Percentiles rank a stretch among this genome's conserved stretches.
phyloP scores from a whole-genome alignment of 2,888 invertebrate genomes.

The Spicauda simplicius region DNA sequence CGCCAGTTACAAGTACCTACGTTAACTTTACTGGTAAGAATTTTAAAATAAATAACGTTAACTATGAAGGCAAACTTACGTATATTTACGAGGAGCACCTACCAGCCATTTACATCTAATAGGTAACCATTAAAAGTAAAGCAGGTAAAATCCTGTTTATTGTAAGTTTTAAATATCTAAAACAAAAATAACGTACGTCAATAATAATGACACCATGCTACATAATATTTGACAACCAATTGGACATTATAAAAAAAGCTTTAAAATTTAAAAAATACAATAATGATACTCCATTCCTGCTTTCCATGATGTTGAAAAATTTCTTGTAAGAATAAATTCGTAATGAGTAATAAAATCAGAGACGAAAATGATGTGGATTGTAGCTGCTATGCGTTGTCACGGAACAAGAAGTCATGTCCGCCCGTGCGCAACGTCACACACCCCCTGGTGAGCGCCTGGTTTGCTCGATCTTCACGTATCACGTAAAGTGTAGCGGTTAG shows the following conservation, averaged over 20 bases:
- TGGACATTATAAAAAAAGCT: background rate
- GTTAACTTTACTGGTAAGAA: no score
- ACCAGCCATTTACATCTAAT: no score
- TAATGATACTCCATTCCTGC: conserved; percentile 38
- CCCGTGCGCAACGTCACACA: conserved; percentile 66
- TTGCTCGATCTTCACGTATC: background rate
- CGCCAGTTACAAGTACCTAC: background rate
- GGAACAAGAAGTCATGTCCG: conserved; percentile 53
- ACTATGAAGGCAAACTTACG: no score
- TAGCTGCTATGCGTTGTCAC: conserved; percentile 55
- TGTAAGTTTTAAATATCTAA: background rate
- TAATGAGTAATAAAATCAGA: conserved; percentile 60
- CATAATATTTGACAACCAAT: background rate
- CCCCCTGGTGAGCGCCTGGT: conserved; percentile 62
- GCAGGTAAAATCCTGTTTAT: background rate
- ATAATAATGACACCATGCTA: conserved; percentile 2
- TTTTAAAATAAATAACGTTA: background rate
- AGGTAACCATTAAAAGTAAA: background rate
- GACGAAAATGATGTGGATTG: conserved; percentile 50
- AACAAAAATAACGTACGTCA: background rate
- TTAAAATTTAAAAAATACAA: conserved; percentile 6
- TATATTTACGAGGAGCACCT: no score
- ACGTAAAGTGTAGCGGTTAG: background rate
- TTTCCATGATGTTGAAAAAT: conserved; percentile 48
- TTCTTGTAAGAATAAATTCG: conserved; percentile 42